Conservation (phyloP, 2,888 invertebrate species). For the Uropetala carovei region DNA sequence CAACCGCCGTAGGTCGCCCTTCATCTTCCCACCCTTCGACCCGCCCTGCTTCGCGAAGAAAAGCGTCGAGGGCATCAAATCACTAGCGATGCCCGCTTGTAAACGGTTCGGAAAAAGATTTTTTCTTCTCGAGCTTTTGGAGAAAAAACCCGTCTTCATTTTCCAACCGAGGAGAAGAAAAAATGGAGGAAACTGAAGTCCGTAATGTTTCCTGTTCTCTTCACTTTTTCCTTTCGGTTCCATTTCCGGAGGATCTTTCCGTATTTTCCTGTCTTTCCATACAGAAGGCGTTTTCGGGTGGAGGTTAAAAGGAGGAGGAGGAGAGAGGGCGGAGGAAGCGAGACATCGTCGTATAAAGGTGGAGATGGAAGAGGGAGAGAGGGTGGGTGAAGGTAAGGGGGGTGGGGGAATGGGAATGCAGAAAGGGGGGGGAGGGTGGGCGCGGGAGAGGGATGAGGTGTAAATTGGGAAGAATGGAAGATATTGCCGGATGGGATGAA, state of each 20-base stretch:
- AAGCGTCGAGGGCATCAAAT: not conserved
- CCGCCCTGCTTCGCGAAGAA: no score
- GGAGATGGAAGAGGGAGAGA: no score
- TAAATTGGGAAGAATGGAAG: not conserved
- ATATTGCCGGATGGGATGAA: slow-evolving; percentile 9
- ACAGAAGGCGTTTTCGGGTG: not conserved
- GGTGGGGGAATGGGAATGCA: no score
- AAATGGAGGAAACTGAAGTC: slow-evolving; percentile 33
- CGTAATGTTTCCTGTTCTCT: slow-evolving; percentile 25
- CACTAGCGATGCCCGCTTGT: not conserved
- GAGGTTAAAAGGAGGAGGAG: not conserved
- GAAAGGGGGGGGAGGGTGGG: no score
- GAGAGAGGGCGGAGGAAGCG: not conserved
- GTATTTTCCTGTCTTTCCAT: not conserved
- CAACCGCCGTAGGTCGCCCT: no score
- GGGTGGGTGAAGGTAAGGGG: no score
- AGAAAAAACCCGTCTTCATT: slow-evolving; percentile 15
- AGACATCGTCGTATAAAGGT: not conserved
- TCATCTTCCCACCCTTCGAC: no score
- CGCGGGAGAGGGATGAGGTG: no score
- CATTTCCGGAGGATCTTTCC: slow-evolving; percentile 5
- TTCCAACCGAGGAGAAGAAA: not conserved
- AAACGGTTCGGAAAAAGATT: not conserved
- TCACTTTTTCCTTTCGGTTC: not conserved
- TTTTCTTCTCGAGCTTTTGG: not conserved